Base-by-base conservation (phyloP, 2,888 invertebrate genomes). In the Nomada fabriciana region DNA sequence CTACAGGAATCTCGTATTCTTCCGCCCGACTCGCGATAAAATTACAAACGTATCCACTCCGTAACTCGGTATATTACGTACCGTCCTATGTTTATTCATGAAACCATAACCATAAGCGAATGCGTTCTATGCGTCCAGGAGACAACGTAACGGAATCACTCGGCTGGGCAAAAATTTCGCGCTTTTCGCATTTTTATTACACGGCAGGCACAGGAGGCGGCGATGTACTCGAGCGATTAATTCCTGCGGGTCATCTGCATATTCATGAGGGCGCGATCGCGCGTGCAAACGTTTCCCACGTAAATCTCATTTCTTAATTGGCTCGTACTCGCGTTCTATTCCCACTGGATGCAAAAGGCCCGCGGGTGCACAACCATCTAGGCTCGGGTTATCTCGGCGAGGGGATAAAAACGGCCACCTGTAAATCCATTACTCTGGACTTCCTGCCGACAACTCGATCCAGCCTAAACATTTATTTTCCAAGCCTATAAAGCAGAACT, bases 221-320 rank as follows among this genome's bases (percentile, higher is more conserved):
- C 25, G 42, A 13, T 55, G 60, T 60, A 52, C 52, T 11, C 55
- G 42, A 18, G 13, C 70, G 65, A 73, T 71, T 61, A 70, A 74
- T 71, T 75, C 71, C 52, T 60, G 25, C 70, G 72, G 80, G 67
- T 69, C 61, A 47, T 76, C 63, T 64, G 82, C 82, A 82, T 80
- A 80, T 80, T 82, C 68, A 76, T 74, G 69, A 71, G 61, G 59
- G 65, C 60, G 60, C 43, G 42, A 75, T 71, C 74, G 67, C 70
- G 52, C 82, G 76, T 55, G 76, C 65, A 77, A 82, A 71, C 52
- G 71, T 74, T 83, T 77, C 83, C 77, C 83, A 80, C 82, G 72
- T 82, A 83, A 83, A 82, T 77, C 77, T 80, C 59, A 71, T 82
- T 67, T 77, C 77, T 77, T 82, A 74, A 82, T 82, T 80, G 76